phyloP scores from a whole-genome alignment of 2,888 invertebrate genomes.

The Villa cingulata region DNA sequence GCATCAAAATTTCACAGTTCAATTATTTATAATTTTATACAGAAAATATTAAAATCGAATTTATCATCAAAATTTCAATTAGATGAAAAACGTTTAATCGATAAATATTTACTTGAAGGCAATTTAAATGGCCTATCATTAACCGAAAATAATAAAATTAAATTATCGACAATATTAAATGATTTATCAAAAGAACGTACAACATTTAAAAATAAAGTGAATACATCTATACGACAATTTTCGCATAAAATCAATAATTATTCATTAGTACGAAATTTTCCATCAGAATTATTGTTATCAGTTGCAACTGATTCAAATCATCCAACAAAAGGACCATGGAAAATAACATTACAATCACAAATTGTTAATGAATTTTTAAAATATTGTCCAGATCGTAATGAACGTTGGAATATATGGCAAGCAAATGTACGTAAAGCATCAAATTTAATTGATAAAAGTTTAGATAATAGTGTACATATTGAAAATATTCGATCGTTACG shows the following conservation, averaged over 20 bases:
- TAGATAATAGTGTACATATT: constrained; percentile 58
- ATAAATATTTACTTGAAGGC: constrained; percentile 70
- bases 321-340: constrained; percentile 66
- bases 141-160: constrained; percentile 38
- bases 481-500: constrained; percentile 63
- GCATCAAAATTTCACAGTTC: constrained; percentile 58
- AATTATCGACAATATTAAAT: constrained; percentile 41
- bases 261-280: constrained; percentile 57
- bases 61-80: constrained; percentile 33
- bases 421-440: constrained; percentile 61
- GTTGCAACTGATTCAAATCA: constrained; percentile 50
- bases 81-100: constrained; percentile 56
- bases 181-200: constrained; percentile 44
- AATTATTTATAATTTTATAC: constrained; percentile 49
- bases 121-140: constrained; percentile 69
- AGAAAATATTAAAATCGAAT: constrained; percentile 36
- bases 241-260: constrained; percentile 52
- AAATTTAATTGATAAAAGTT: constrained; percentile 44
- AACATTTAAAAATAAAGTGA: constrained; percentile 53
- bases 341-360: constrained; percentile 57
- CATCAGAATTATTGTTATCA: constrained; percentile 48
- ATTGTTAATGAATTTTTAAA: constrained; percentile 65
- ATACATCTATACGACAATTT: constrained; percentile 51
- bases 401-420: constrained; percentile 77
- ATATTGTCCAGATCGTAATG: constrained; percentile 63